Evolutionary conservation across 2,888 invertebrate genomes (phyloP).

Genomic region (Scaptodrosophila latifasciaeformis): DNA sequence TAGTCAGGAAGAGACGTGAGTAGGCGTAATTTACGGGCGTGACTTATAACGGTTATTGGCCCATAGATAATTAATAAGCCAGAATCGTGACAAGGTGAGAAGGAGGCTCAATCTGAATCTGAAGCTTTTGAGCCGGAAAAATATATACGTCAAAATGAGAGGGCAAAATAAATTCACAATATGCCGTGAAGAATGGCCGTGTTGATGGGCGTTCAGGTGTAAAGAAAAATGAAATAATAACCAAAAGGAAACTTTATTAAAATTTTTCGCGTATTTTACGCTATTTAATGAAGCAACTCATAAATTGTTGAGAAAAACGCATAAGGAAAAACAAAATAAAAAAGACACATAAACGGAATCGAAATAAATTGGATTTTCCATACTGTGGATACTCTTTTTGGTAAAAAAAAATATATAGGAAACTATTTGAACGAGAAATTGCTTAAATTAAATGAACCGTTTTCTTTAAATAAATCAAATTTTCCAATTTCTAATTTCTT

Average conservation of each 20-base stretch:
- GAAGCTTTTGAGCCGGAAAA: too few relatives aligned
- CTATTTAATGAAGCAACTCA: constrained; percentile 61
- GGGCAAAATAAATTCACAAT: constrained; percentile 55
- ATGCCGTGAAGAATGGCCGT: constrained; percentile 55
- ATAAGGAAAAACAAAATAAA: neutral
- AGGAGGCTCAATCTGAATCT: constrained; percentile 9
- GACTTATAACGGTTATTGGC: too few relatives aligned
- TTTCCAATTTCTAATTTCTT: too few relatives aligned
- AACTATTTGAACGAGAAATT: too few relatives aligned
- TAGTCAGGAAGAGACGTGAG: too few relatives aligned
- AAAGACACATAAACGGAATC: neutral
- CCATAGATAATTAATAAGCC: neutral
- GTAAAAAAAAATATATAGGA: neutral
- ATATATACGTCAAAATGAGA: constrained; percentile 1
- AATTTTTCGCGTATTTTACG: constrained; percentile 63
- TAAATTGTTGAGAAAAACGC: constrained; percentile 53
- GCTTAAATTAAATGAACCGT: too few relatives aligned
- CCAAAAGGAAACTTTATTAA: constrained; percentile 56
- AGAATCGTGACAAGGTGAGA: neutral
- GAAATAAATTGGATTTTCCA: too few relatives aligned
- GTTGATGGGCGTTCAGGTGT: constrained; percentile 35
- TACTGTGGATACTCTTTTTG: neutral
- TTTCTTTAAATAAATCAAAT: too few relatives aligned
- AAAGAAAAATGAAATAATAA: neutral
- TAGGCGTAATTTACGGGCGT: too few relatives aligned